Percentiles rank a stretch among this genome's conserved stretches.
Conservation (phyloP, 2,797 vertebrate species). For the Mareca strepera region DNA sequence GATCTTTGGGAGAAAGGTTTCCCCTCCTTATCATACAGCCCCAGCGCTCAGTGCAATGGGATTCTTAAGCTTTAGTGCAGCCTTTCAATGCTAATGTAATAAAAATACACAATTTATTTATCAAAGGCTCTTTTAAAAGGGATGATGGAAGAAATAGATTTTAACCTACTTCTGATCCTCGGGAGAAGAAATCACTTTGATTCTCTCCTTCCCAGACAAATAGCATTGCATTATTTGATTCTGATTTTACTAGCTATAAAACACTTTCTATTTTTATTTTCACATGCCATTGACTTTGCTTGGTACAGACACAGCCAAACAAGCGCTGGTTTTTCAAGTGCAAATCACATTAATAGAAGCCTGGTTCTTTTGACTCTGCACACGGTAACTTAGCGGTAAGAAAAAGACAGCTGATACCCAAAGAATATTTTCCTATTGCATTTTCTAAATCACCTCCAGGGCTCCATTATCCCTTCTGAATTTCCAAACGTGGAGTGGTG, state of each 20-base stretch:
- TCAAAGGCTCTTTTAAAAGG: slow-evolving; percentile 20
- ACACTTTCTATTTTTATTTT: slow-evolving; percentile 36
- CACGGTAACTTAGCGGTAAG: background rate
- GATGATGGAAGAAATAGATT: background rate
- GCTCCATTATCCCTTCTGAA: background rate
- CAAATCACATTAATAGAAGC: slow-evolving; percentile 13
- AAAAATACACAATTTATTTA: slow-evolving; percentile 22
- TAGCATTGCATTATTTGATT: slow-evolving; percentile 29
- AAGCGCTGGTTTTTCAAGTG: slow-evolving; percentile 11
- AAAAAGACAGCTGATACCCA: background rate
- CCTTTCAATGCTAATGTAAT: background rate
- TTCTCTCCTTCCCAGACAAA: slow-evolving; percentile 25
- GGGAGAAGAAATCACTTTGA: slow-evolving; percentile 13
- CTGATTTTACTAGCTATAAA: slow-evolving; percentile 58
- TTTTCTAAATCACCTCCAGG: background rate
- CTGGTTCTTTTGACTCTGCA: background rate
- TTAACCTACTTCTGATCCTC: slow-evolving; percentile 24
- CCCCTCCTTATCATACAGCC: background rate
- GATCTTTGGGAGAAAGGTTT: background rate
- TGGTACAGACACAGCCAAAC: background rate
- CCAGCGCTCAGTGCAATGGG: background rate
- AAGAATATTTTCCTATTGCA: background rate
- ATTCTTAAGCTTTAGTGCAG: background rate
- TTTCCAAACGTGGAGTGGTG: background rate
- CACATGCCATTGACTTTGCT: slow-evolving; percentile 46